Conservation (phyloP, 1,140 invertebrate genomes). For the Drosophila bipectinata region DNA sequence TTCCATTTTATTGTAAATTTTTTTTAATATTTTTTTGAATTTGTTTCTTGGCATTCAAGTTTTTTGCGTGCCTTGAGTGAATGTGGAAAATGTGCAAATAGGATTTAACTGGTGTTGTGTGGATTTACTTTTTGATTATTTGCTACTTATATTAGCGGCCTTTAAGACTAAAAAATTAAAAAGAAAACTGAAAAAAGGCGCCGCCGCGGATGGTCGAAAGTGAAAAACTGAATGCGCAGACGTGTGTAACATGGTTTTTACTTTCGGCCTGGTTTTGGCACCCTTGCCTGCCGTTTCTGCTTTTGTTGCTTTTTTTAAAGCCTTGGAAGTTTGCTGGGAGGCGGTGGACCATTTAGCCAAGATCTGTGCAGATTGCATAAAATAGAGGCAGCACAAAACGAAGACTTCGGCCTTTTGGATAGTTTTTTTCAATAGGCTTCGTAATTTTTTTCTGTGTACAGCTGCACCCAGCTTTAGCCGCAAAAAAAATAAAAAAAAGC, state of each 20-base stretch:
- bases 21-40: conserved; percentile 8
- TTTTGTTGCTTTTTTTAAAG: not conserved
- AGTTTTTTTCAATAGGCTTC: not conserved
- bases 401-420: no score
- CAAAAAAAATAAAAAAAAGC: conserved; percentile 30
- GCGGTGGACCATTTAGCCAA: conserved; percentile 59
- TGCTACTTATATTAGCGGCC: not conserved
- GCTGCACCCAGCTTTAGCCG: conserved; percentile 15
- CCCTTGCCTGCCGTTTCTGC: conserved; percentile 30
- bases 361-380: conserved; percentile 69
- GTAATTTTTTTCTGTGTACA: conserved; percentile 2
- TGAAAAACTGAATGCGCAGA: conserved; percentile 77
- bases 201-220: conserved; percentile 60
- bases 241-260: conserved; percentile 74
- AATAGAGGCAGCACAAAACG: conserved; percentile 22
- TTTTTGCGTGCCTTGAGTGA: conserved; percentile 53
- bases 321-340: conserved; percentile 23
- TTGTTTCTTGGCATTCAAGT: conserved; percentile 10
- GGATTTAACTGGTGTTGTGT: conserved; percentile 17
- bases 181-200: conserved; percentile 24
- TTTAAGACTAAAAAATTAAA: not conserved
- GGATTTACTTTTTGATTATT: conserved; percentile 15
- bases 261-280: conserved; percentile 69
- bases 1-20: conserved; percentile 7
- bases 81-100: conserved; percentile 47